These are phyloP conservation scores for Rhinichthys osculus DNA, from an alignment of 2,797 vertebrate species.

Conservation along the genomic window DNA sequence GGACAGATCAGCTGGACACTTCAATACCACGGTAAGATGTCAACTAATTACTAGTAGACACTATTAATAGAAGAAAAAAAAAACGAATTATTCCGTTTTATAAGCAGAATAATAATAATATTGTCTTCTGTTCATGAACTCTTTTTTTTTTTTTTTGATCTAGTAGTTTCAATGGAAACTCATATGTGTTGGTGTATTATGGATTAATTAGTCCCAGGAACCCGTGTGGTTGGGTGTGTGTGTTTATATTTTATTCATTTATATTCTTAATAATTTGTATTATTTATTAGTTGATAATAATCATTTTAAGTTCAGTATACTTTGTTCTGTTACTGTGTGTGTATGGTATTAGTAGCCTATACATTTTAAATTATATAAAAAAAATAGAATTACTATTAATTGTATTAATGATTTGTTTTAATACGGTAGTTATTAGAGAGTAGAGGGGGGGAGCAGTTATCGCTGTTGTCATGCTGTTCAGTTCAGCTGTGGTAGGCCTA, in stretches of 20 bases:
- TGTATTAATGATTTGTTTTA: neutral
- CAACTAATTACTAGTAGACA: neutral
- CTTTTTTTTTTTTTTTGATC: neutral
- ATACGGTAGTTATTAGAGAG: neutral
- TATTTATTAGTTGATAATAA: neutral
- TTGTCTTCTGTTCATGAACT: neutral
- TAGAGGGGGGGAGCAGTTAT: neutral
- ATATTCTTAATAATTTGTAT: neutral
- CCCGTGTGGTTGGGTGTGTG: no score
- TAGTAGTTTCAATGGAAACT: neutral
- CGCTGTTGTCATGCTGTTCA: neutral
- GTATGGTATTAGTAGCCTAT: neutral
- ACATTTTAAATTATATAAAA: no score
- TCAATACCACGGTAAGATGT: conserved; percentile 21
- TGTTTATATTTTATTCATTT: neutral
- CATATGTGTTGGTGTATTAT: neutral
- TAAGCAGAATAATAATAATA: neutral
- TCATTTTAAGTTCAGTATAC: neutral
- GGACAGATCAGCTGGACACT: conserved; percentile 4
- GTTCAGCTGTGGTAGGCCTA: neutral
- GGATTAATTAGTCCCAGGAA: neutral
- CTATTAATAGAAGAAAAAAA: neutral
- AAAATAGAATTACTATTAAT: neutral
- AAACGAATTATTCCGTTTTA: neutral
- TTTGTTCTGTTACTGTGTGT: neutral